A percentile compares a stretch with the other conserved stretches of the same genome.
Conservation (phyloP, 2,797 vertebrate species). For the Anas bernieri region DNA sequence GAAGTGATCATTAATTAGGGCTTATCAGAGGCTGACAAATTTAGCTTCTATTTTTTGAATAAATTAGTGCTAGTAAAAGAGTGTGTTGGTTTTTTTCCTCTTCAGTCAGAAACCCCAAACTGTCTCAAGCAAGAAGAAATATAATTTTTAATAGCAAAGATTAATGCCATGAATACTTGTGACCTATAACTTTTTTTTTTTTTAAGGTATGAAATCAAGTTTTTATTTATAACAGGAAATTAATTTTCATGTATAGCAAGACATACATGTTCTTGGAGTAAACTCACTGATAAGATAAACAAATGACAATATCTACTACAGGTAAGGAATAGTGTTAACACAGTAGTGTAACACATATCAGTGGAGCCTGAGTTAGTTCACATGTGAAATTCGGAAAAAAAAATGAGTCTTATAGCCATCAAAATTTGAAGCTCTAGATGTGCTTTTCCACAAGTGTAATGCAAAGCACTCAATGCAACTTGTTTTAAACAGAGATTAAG, state of each 20-base stretch:
- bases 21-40: neutral
- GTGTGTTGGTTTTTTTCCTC: neutral
- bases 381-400: neutral
- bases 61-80: neutral
- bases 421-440: neutral
- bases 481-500: neutral
- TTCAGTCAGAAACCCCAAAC: neutral
- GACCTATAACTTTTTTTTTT: neutral
- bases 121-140: neutral
- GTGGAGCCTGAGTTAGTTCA: neutral
- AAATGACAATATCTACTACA: neutral
- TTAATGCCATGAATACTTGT: neutral
- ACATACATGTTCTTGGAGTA: neutral
- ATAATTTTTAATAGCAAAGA: neutral
- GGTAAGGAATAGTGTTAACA: neutral
- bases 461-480: neutral
- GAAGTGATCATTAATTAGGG: neutral
- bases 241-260: neutral
- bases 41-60: neutral
- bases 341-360: accelerated
- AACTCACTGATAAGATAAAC: neutral
- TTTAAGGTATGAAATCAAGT: neutral
- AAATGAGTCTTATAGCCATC: neutral
- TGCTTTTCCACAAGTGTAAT: neutral
- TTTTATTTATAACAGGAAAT: neutral